Conservation (phyloP, 2,797 vertebrate species). For the Liasis olivaceus region DNA sequence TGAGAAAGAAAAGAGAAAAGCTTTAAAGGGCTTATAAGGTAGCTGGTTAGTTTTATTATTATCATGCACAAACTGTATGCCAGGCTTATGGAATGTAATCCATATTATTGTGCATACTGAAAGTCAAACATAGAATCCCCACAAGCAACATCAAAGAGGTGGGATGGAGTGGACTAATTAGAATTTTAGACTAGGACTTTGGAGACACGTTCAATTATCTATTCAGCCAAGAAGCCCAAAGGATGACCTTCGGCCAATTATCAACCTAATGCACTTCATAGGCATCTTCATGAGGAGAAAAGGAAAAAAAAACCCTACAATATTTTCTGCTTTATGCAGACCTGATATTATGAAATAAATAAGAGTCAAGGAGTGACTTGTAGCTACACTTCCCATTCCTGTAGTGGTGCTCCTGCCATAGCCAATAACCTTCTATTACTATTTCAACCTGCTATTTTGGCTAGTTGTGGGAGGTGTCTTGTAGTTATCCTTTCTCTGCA, state of each 20-base stretch:
- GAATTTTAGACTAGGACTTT: not conserved
- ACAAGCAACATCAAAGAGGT: not conserved
- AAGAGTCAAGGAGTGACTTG: not conserved
- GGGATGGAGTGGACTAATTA: not conserved
- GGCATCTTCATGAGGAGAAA: not conserved
- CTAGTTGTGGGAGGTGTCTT: not conserved
- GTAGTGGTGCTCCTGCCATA: not conserved
- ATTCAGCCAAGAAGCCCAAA: not conserved
- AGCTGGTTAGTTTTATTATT: not conserved
- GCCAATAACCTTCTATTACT: not conserved
- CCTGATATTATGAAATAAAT: not conserved
- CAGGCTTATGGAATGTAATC: not conserved
- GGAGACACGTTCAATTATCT: not conserved
- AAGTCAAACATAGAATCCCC: not conserved
- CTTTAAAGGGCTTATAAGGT: constrained; percentile 4
- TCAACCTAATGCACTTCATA: not conserved
- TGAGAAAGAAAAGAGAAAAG: constrained; percentile 27
- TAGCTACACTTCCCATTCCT: not conserved
- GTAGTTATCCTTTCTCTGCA: not conserved
- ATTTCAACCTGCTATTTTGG: not conserved
- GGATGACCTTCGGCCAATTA: not conserved
- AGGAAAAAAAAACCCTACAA: not conserved
- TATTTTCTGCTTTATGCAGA: not conserved
- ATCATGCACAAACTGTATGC: not conserved
- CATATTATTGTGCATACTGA: constrained; percentile 12